Conservation (phyloP, 2,888 invertebrate species). For the Chloroclystis v-ata region DNA sequence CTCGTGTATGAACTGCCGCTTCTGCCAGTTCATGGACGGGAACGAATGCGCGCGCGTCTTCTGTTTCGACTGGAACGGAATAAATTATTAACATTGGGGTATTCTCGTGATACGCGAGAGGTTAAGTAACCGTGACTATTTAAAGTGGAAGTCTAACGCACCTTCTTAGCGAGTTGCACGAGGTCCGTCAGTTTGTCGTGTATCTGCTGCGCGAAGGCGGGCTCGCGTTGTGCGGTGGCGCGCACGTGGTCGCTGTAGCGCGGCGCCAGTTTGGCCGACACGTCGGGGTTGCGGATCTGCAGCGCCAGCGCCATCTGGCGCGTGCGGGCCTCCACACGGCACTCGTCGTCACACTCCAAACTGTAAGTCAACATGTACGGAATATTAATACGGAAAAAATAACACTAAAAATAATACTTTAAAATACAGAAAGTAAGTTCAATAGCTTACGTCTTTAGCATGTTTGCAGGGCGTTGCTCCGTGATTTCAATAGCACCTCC, state of each 20-base stretch:
- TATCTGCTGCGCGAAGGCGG: constrained; percentile 86
- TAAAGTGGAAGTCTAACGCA: too few relatives aligned
- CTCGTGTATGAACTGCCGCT: constrained; percentile 95
- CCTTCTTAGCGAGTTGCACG: constrained; percentile 92
- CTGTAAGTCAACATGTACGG: constrained; percentile 72
- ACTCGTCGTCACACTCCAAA: constrained; percentile 95
- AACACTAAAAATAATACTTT: too few relatives aligned
- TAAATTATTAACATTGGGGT: not conserved
- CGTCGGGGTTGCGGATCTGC: constrained; percentile 94
- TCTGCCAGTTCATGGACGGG: constrained; percentile 94
- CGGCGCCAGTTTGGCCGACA: constrained; percentile 87
- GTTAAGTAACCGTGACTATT: too few relatives aligned
- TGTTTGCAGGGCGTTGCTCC: constrained; percentile 77
- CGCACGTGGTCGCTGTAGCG: constrained; percentile 92
- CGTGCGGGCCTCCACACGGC: constrained; percentile 91
- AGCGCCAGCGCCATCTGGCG: constrained; percentile 92
- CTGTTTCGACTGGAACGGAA: constrained; percentile 82
- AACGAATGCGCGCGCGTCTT: constrained; percentile 91
- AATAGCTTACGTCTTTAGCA: constrained; percentile 79
- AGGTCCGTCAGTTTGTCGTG: constrained; percentile 91
- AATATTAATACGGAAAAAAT: too few relatives aligned
- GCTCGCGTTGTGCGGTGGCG: constrained; percentile 88
- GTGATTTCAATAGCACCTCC: constrained; percentile 88
- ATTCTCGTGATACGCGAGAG: too few relatives aligned
- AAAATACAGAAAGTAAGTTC: too few relatives aligned